phyloP scores from a whole-genome alignment of 2,888 invertebrate genomes.

The Habrosyne pyritoides region DNA sequence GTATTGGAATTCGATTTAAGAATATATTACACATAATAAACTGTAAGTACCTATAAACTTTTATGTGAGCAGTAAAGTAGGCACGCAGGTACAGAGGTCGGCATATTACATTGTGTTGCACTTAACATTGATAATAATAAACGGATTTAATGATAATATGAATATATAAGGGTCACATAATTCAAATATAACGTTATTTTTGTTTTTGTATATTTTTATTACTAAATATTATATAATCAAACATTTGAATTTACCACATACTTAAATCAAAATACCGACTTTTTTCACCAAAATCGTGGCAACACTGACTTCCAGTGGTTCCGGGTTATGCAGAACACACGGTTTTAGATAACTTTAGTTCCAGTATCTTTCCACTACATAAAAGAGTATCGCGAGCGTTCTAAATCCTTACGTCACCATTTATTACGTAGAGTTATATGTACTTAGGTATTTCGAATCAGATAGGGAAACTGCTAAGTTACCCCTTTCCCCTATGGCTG shows the following conservation, averaged over 20 bases:
- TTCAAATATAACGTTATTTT: no score
- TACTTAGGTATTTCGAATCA: constrained; percentile 30
- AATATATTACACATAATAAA: constrained; percentile 57
- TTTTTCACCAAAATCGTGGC: constrained; percentile 31
- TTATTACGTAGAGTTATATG: constrained; percentile 33
- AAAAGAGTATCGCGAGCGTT: constrained; percentile 43
- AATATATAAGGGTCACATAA: no score
- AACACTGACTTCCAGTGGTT: background rate
- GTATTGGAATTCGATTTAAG: constrained; percentile 44
- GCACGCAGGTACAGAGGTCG: constrained; percentile 39
- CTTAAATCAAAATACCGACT: no score
- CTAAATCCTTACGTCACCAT: constrained; percentile 47
- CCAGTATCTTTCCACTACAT: constrained; percentile 59
- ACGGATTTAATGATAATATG: no score
- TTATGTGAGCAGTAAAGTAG: constrained; percentile 54
- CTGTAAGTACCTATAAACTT: constrained; percentile 52
- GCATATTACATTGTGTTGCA: constrained; percentile 44
- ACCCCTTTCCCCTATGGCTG: constrained; percentile 16
- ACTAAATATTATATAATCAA: no score
- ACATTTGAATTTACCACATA: no score
- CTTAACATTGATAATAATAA: constrained; percentile 38
- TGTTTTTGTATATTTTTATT: no score
- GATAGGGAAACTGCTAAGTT: constrained; percentile 32
- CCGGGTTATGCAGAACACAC: constrained; percentile 30
- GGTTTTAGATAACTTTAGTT: constrained; percentile 44